Conservation (phyloP, 2,888 invertebrate genomes). For the Pyrgus malvae region DNA sequence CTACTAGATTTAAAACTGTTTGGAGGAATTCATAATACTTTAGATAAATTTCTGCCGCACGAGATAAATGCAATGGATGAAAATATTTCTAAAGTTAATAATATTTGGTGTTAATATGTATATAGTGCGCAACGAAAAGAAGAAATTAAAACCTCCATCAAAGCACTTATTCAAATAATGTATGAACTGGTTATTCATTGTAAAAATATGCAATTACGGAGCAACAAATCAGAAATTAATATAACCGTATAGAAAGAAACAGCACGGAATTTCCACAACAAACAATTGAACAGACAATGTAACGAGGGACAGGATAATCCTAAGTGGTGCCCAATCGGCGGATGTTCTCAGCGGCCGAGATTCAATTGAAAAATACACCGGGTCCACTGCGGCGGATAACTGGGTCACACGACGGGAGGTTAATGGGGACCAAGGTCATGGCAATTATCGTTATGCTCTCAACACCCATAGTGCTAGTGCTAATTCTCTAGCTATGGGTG, state of each 20-base stretch:
- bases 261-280: constrained; percentile 11
- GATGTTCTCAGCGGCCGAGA: constrained; percentile 37
- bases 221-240: too few species aligned
- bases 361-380: constrained; percentile 54
- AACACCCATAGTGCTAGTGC: constrained; percentile 35
- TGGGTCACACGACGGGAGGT: constrained; percentile 51
- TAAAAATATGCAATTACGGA: too few species aligned
- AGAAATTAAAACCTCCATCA: too few species aligned
- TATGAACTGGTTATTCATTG: too few species aligned
- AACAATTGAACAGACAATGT: constrained; percentile 13
- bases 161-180: too few species aligned
- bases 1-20: too few species aligned
- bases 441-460: constrained; percentile 38
- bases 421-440: constrained; percentile 54
- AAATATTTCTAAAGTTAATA: too few species aligned
- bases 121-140: too few species aligned
- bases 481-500: constrained; percentile 9
- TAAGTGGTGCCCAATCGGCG: constrained; percentile 27
- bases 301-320: constrained; percentile 19
- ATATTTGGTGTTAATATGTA: too few species aligned
- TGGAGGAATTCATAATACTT: too few species aligned
- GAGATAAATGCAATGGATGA: too few species aligned
- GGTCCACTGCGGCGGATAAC: constrained; percentile 49
- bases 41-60: too few species aligned
- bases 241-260: background rate